A percentile compares a stretch with the other conserved stretches of the same genome.
Evolutionary conservation across 2,888 invertebrate genomes (phyloP).

Genomic region (Eumacrocentrus americanus): DNA sequence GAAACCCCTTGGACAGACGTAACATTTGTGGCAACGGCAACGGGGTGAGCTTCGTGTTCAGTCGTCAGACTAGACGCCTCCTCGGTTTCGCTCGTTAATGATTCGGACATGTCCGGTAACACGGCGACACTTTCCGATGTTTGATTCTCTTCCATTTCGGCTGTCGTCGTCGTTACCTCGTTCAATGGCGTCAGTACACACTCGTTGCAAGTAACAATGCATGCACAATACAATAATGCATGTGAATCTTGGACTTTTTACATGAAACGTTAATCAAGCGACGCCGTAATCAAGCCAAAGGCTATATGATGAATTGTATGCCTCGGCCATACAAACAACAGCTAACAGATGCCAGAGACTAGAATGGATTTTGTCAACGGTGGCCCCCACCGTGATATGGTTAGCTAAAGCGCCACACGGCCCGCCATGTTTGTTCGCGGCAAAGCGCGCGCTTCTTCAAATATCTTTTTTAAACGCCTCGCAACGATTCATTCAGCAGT

Average conservation of each 20-base stretch:
- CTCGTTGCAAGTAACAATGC: no score
- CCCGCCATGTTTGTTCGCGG: background rate
- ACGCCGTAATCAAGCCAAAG: background rate
- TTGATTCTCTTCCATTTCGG: conserved; percentile 62
- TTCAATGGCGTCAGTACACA: conserved; percentile 44
- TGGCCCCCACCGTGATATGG: background rate
- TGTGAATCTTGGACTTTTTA: no score
- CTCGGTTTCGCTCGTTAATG: conserved; percentile 63
- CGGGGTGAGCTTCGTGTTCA: conserved; percentile 49
- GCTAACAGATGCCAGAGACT: background rate
- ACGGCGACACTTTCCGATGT: conserved; percentile 63
- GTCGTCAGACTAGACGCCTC: conserved; percentile 54
- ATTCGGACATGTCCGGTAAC: conserved; percentile 65
- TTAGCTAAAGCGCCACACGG: conserved; percentile 14
- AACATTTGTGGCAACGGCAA: conserved; percentile 48
- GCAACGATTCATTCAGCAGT: no score
- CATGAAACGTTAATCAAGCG: background rate
- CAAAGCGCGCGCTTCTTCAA: background rate
- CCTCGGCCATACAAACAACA: background rate
- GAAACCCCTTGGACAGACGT: conserved; percentile 61
- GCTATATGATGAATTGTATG: background rate
- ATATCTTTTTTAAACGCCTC: background rate
- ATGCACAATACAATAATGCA: no score
- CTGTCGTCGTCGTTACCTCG: conserved; percentile 49
- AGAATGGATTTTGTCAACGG: background rate